Evolutionary conservation across 2,113 vertebrate genomes (phyloP), one percentile per base, ranked within the genome.

Genomic region (Neotoma lepida): DNA sequence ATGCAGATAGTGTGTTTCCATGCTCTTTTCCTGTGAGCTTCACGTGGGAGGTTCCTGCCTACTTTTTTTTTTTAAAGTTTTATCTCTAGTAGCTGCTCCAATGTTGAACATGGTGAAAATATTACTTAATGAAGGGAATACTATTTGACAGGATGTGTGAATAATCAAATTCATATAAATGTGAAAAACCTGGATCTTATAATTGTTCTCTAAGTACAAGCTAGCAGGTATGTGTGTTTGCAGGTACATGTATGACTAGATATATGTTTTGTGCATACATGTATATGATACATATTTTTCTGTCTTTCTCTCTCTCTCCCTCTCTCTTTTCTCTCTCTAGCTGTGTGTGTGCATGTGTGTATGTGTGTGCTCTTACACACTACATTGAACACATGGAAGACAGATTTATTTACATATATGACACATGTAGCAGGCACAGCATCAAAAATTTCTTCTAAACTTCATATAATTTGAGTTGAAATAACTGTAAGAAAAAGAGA

Each of bases 41-140:
- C 6, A 30, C 39, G 35, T 58, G 15, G 28, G 39, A 91, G 26
- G 18, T 13, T 91, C 89, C 22, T 71, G 49, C 82, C 15, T 73
- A 56, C 26, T 68, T 49, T 94, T 92, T 73, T 73, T 70, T 88
- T 93, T 76, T 28, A 89, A 81, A 80, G 22, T 64, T 61, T 30
- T 86, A 86, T 46, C 24, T 61, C 14, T 8, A 91, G 10, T 73
- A 86, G 35, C 8, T 61, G 86, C 26, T 39, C 15, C 24, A 76
- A 6, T 56, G 4, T 80, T 71, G 82, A 70, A 2, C 30, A 56
- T 56, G 18, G 22, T 86, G 86, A 91, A 4, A 86, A 64, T 82
- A 82, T 78, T 51, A 61, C 33, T 61, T 88, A 44, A 39, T 30
- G 39, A 30, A 77, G 35, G 78, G 78, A 88, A 92, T 44, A 70